phyloP scores from a whole-genome alignment of 2,113 vertebrate species.

The Crotalus helleri region DNA sequence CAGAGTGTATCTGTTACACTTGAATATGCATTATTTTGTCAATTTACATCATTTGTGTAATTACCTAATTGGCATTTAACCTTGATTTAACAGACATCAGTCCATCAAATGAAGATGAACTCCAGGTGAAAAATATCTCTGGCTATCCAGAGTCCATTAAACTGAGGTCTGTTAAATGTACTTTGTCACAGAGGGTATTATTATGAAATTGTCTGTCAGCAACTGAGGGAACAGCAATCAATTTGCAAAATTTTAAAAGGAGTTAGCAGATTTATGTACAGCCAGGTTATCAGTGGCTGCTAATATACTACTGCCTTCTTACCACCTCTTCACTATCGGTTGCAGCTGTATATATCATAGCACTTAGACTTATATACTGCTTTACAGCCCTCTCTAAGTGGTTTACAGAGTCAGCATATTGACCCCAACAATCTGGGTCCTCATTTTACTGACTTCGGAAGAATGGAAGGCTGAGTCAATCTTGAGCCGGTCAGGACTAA shows the following conservation, averaged over 20 bases:
- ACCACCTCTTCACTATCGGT: background rate
- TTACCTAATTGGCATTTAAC: background rate
- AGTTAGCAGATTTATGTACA: background rate
- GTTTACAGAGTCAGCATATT: background rate
- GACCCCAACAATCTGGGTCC: background rate
- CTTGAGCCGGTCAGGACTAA: background rate
- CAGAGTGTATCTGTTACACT: background rate
- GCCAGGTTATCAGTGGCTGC: background rate
- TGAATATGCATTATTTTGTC: background rate
- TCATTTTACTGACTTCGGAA: background rate
- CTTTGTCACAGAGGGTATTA: background rate
- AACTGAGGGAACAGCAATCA: background rate
- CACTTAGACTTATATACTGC: background rate
- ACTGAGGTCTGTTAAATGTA: background rate
- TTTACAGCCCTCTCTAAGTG: background rate
- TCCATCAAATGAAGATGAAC: background rate
- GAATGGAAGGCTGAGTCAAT: background rate
- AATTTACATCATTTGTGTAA: background rate
- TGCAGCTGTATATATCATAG: background rate
- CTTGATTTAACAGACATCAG: background rate
- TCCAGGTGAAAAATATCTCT: background rate
- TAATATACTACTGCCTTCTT: background rate
- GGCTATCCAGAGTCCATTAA: background rate
- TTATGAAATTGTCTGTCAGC: background rate
- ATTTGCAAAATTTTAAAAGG: background rate